Conservation (phyloP, 2,113 vertebrate species). For the Ammospiza caudacuta region DNA sequence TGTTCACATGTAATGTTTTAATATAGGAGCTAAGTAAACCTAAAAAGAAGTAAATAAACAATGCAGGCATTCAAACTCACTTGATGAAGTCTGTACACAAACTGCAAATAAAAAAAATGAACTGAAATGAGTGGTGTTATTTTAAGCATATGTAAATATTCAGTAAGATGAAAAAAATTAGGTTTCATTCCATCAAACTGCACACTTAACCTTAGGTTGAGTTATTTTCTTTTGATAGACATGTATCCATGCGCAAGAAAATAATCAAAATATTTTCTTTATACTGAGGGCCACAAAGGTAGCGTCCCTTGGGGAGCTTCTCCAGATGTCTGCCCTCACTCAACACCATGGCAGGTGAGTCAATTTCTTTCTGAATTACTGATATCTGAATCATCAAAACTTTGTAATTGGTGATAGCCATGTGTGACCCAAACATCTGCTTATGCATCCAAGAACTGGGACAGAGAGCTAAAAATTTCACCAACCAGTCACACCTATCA, state of each 20-base stretch:
- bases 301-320: neutral
- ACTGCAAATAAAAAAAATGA: neutral
- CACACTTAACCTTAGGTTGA: neutral
- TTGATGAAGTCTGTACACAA: neutral
- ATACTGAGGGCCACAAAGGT: neutral
- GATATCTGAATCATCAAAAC: neutral
- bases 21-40: neutral
- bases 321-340: neutral
- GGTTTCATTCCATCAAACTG: neutral
- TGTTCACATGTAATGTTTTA: neutral
- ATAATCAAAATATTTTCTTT: neutral
- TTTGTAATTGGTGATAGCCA: neutral
- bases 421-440: neutral
- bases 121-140: neutral
- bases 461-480: neutral
- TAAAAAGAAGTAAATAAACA: neutral
- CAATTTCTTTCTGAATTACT: neutral
- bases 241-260: rapidly evolving
- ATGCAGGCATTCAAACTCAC: neutral
- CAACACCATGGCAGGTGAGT: neutral
- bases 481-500: neutral
- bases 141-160: neutral
- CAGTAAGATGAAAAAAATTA: neutral
- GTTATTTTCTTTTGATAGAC: neutral
- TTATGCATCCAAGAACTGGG: neutral